Base-by-base conservation (phyloP, 2,888 invertebrate genomes). In the Euzetes globulus region DNA sequence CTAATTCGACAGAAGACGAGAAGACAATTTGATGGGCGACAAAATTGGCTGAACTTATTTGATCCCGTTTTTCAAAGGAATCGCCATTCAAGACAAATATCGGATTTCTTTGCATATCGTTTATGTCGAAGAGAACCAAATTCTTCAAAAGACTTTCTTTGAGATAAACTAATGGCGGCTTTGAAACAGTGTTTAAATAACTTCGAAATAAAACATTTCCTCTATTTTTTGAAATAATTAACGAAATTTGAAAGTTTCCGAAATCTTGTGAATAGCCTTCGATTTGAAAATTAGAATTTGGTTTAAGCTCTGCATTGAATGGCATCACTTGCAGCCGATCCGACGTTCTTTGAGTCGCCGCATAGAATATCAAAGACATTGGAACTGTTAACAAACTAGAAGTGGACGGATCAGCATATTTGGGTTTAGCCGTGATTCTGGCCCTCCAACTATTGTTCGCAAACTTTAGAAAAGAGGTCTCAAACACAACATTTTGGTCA, bases 381-480 rank as follows among this genome's bases (percentile, higher is more conserved):
- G 87, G 78, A 63, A 63, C 22, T 22, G 55, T 22, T 55, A 22
- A 29, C 11, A 17, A 63, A 9, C 17, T 63, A 6, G n/a, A 55
- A 55, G 55, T 29, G 17, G 25, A 7, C 19, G 58, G 50, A 58
- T 58, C 45, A 15, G 63, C 29, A 50, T 50, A 41, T 45, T 70
- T 70, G 17, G 37, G 63, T 63, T 63, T 63, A 11, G 63, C 63
- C 13, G 76, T 78, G 72, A 98, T 88, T 78, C 92, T 86, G 0
- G 91, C 91, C 0, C 94, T 92, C 96, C 97, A 97, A 80, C 95
- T 94, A 0, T 95, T 95, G 1, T 95, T 95, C 80, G 90, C 87
- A 45, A 87, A 84, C 84, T 97, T 97, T 0, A 98, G 88, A 83
- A 95, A 97, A 0, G 91, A 90, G 0, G 96, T 96, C 75, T 87